Base-by-base conservation (phyloP, 2,113 vertebrate genomes). In the Ceyx melanurus region DNA sequence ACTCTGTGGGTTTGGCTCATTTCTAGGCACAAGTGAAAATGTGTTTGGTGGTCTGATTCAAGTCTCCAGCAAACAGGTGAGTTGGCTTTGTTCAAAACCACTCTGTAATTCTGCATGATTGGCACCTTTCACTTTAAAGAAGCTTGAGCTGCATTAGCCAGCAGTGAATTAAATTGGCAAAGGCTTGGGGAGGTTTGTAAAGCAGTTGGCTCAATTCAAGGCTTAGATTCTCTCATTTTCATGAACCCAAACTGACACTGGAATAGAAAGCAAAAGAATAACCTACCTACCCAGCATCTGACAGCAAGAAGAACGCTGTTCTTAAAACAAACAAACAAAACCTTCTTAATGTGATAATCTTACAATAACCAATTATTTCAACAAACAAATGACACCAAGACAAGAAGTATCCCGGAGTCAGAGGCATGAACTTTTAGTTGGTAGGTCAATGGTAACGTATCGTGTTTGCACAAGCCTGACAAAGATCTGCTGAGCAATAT, bases 401-500 rank as follows among this genome's bases (percentile, higher is more conserved):
- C 45, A 43, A 51, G 84, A 51, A 67, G 67, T 74, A 83, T 79
- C 77, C 82, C 60, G n/a, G 57, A 92, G 80, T 75, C 50, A 73
- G 93, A 94, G 65, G 68, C 78, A 65, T 82, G 94, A 95, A 95
- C 92, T 86, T 78, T 35, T 26, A 67, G 76, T 75, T 78, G 77
- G 78, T 82, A 94, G 93, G 95, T 95, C 93, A 91, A 40, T 8
- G 65, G 93, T 93, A 96, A 93, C 33, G 5, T 64, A 94, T 84
- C 89, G 94, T 95, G 93, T 97, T 97, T 96, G 88, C 72, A 96
- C 65, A 96, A 94, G 86, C 22, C 89, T 88, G 96, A 97, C 96
- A 95, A 96, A 93, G 93, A 95, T 96, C 96, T 96, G 95, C 96
- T 97, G 97, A 97, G 89, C 87, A 90, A 95, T 83, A 81, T 92